Percentiles rank a stretch among this genome's conserved stretches.
These are phyloP conservation scores for Oncopodura yosiiana DNA, from an alignment of 1,140 invertebrate genomes.

Conservation along the genomic window DNA sequence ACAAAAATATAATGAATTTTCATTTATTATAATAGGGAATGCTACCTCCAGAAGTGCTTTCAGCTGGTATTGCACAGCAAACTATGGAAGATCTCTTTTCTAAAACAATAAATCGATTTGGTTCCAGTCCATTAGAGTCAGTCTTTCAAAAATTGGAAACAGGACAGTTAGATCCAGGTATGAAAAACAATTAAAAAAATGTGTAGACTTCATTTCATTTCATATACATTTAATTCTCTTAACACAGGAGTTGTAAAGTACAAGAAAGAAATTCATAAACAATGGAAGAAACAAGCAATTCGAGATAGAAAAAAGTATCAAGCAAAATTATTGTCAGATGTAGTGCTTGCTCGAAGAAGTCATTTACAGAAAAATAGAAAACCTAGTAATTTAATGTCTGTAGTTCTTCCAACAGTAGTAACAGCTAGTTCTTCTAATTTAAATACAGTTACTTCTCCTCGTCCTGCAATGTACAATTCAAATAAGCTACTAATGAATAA, in stretches of 20 bases:
- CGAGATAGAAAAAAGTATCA: constrained; percentile 30
- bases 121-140: constrained; percentile 23
- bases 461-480: no score
- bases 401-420: no score
- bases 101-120: constrained; percentile 20
- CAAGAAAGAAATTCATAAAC: constrained; percentile 16
- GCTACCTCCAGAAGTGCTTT: constrained; percentile 21
- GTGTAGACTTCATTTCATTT: no score
- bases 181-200: no score
- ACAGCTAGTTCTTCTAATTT: no score
- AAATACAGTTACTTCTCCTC: no score
- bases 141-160: constrained; percentile 26
- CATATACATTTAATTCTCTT: no score
- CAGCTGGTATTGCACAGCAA: constrained; percentile 14
- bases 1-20: background rate
- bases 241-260: constrained; percentile 25
- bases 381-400: no score
- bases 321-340: constrained; percentile 26
- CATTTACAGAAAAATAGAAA: constrained; percentile 2
- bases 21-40: constrained; percentile 14
- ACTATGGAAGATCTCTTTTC: constrained; percentile 25
- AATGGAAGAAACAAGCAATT: constrained; percentile 24
- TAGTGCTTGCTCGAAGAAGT: constrained; percentile 20
- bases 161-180: constrained; percentile 28
- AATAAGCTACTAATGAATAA: background rate